Evolutionary conservation across 2,113 vertebrate species (phyloP).

Genomic region (Rhea pennata): DNA sequence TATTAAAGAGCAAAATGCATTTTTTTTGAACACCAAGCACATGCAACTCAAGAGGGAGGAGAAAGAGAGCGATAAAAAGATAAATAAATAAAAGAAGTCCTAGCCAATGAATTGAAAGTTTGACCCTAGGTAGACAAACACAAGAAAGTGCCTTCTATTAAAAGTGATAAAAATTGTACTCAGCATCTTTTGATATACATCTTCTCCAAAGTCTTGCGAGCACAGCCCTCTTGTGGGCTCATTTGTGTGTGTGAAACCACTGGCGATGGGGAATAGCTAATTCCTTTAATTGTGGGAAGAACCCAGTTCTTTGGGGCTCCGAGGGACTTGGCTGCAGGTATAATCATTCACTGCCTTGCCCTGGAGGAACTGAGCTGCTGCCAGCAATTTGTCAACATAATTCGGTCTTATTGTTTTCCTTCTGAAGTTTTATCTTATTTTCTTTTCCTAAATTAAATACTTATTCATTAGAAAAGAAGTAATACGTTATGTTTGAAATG

Average conservation of each 20-base stretch:
- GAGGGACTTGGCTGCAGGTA: slow-evolving; percentile 37
- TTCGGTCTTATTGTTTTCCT: slow-evolving; percentile 36
- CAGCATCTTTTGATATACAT: slow-evolving; percentile 12
- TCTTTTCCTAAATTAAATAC: slow-evolving; percentile 59
- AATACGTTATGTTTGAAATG: background rate
- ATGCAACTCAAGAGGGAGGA: background rate
- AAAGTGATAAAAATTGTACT: slow-evolving; percentile 45
- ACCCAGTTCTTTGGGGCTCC: slow-evolving; percentile 3
- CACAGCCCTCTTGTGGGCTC: slow-evolving; percentile 70
- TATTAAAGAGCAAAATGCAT: background rate
- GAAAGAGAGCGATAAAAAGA: background rate
- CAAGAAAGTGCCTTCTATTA: slow-evolving; percentile 25
- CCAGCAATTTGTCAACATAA: slow-evolving; percentile 63
- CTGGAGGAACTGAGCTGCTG: slow-evolving; percentile 25
- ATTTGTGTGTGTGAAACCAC: slow-evolving; percentile 57
- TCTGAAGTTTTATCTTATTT: slow-evolving; percentile 58
- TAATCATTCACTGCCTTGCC: slow-evolving; percentile 20
- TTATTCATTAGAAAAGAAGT: background rate
- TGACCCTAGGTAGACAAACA: background rate
- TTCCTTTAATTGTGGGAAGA: slow-evolving; percentile 39
- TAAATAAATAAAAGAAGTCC: background rate
- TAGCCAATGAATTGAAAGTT: background rate
- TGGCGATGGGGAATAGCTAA: background rate
- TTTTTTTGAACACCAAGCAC: background rate
- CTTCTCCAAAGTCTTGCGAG: slow-evolving; percentile 56